Evolutionary conservation across 2,888 invertebrate genomes (phyloP).

Genomic region (Ochropleura plecta): DNA sequence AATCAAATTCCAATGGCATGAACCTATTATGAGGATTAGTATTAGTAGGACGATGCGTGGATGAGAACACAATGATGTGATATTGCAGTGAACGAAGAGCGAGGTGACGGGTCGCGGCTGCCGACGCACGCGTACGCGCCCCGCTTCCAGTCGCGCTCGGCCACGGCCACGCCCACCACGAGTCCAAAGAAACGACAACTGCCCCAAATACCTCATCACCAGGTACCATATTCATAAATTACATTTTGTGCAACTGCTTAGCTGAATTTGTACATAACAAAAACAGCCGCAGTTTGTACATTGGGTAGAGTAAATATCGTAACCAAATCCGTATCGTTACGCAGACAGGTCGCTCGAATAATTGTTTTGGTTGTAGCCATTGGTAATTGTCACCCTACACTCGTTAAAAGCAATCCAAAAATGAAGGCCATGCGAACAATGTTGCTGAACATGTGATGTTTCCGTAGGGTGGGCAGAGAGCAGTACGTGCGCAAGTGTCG

Average conservation of each 20-base stretch:
- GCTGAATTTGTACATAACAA: background rate
- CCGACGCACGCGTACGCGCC: constrained; percentile 91
- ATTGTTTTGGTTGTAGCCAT: background rate
- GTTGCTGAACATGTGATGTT: constrained; percentile 4
- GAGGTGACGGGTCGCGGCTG: constrained; percentile 81
- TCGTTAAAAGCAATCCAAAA: background rate
- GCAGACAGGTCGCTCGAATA: background rate
- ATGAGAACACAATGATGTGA: constrained; percentile 68
- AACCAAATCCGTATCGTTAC: background rate
- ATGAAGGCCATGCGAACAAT: background rate
- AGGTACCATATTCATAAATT: constrained; percentile 71
- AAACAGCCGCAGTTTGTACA: background rate
- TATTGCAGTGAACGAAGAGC: constrained; percentile 82
- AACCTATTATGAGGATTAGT: constrained; percentile 17
- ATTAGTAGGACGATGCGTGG: constrained; percentile 1
- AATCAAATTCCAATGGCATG: constrained; percentile 58
- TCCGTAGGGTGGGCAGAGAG: constrained; percentile 91
- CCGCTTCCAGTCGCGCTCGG: constrained; percentile 95
- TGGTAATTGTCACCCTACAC: background rate
- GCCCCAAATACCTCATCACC: constrained; percentile 97
- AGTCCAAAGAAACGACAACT: constrained; percentile 99
- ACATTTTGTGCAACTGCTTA: background rate
- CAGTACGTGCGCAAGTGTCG: constrained; percentile 93
- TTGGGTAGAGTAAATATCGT: background rate
- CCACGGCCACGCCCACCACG: constrained; percentile 98